Conservation (phyloP, 2,113 vertebrate species). For the Nycticryphes semicollaris region DNA sequence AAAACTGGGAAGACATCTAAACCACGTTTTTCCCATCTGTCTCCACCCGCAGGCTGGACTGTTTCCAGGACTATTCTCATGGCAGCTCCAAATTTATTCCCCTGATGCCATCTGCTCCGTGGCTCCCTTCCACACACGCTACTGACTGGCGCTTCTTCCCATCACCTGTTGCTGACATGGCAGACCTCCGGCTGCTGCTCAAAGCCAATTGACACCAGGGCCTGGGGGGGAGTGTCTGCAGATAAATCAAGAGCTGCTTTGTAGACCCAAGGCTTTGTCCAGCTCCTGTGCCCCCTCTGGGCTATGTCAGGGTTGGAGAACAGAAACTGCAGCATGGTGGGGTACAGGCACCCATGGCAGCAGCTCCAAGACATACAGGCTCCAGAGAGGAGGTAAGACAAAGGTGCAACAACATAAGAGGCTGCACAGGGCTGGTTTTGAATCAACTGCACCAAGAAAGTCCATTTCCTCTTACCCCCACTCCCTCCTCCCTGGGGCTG, state of each 20-base stretch:
- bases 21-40: not conserved
- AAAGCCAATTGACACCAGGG: not conserved
- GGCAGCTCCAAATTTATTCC: conserved; percentile 56
- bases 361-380: not conserved
- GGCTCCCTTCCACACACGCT: conserved; percentile 37
- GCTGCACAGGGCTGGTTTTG: not conserved
- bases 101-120: conserved; percentile 68
- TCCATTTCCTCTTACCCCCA: not conserved
- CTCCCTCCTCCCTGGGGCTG: not conserved
- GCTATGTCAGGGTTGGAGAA: not conserved
- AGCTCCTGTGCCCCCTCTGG: not conserved
- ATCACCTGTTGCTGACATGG: conserved; percentile 69
- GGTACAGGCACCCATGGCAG: not conserved
- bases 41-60: not conserved
- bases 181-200: conserved; percentile 39
- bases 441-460: not conserved
- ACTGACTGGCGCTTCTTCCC: conserved; percentile 26
- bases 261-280: not conserved
- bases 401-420: not conserved
- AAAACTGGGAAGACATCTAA: not conserved
- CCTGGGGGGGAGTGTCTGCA: not conserved
- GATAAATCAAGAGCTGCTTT: conserved; percentile 34
- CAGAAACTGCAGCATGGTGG: not conserved
- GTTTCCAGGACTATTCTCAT: conserved; percentile 62
- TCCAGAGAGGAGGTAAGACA: not conserved